A percentile compares a stretch with the other conserved stretches of the same genome.
These are phyloP conservation scores for Microcebus ravelobensis DNA, from an alignment of 2,113 vertebrate genomes.

Conservation along the genomic window DNA sequence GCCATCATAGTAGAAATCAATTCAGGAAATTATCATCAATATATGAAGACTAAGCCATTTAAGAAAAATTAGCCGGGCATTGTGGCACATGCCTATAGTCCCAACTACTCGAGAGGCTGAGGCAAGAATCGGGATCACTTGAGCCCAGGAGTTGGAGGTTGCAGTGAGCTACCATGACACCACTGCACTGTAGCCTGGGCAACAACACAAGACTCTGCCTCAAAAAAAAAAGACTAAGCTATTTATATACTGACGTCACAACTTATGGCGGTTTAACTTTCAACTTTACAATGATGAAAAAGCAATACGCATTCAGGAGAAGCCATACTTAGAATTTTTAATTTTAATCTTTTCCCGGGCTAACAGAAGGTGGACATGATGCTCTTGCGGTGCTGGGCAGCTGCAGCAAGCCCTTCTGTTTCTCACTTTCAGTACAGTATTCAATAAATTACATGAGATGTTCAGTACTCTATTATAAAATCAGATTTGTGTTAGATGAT, in stretches of 20 bases:
- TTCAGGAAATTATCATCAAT: not conserved
- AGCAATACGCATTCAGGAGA: not conserved
- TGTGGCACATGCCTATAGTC: no score
- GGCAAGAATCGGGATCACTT: no score
- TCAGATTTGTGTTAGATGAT: not conserved
- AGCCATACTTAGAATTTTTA: not conserved
- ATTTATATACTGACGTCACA: not conserved
- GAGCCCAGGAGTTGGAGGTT: no score
- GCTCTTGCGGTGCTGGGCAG: not conserved
- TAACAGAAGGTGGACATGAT: not conserved
- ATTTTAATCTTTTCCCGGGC: not conserved
- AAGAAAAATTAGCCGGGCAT: no score
- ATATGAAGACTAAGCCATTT: not conserved
- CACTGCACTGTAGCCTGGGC: no score
- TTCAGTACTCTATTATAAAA: not conserved
- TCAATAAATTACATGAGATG: not conserved
- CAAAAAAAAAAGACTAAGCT: not conserved
- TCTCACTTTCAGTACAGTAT: not conserved
- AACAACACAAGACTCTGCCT: no score
- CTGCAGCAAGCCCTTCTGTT: not conserved
- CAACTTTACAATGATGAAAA: not conserved
- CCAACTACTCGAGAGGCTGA: no score
- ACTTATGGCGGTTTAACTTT: not conserved
- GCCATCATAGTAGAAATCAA: not conserved
- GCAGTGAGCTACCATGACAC: no score